phyloP scores from a whole-genome alignment of 2,797 vertebrate genomes.

The Peromyscus melanophrys region DNA sequence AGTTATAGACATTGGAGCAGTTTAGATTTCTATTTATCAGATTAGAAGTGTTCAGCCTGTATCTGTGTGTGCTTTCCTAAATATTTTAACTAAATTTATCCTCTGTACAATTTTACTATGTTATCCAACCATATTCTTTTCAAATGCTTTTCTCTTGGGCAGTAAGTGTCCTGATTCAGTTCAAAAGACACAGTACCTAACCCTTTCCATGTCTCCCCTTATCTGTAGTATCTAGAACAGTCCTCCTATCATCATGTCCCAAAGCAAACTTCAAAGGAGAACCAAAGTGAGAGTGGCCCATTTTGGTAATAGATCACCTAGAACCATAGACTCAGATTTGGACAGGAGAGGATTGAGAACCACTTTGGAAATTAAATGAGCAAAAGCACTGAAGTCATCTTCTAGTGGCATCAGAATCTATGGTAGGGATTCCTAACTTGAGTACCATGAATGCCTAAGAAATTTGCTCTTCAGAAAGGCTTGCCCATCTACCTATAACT shows the following conservation, averaged over 20 bases:
- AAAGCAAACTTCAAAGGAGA: conserved; percentile 34
- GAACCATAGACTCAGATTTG: conserved; percentile 26
- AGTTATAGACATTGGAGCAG: background rate
- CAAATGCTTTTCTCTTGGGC: conserved; percentile 30
- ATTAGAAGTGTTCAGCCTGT: background rate
- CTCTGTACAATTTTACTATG: conserved; percentile 18
- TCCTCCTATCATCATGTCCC: background rate
- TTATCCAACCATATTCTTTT: conserved; percentile 24
- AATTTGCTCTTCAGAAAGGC: background rate
- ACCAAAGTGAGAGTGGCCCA: background rate
- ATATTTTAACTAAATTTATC: conserved; percentile 39
- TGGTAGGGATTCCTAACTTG: background rate
- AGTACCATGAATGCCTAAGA: background rate
- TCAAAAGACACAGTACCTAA: conserved; percentile 19
- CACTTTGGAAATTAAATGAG: conserved; percentile 26
- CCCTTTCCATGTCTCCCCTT: background rate
- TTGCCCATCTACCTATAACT: background rate
- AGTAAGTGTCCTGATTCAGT: conserved; percentile 5
- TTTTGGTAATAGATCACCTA: conserved; percentile 57
- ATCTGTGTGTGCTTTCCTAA: conserved; percentile 33
- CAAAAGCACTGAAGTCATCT: conserved; percentile 33
- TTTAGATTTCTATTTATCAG: background rate
- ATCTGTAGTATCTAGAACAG: background rate
- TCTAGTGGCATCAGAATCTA: background rate
- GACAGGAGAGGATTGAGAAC: background rate